phyloP scores from a whole-genome alignment of 2,888 invertebrate species.

The Drosophila neonasuta region DNA sequence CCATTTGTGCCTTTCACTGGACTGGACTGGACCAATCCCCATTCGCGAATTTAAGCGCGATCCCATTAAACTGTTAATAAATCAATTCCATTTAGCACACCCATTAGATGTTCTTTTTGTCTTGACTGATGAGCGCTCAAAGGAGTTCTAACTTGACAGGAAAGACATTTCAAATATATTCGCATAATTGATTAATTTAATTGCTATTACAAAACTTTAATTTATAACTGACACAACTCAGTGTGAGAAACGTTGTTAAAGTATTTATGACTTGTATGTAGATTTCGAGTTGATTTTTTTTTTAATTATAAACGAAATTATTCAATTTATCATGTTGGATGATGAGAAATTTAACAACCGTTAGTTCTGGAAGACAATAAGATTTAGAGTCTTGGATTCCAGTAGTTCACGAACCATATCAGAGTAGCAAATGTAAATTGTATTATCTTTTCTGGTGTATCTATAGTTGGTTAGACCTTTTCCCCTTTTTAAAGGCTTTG shows the following conservation, averaged over 20 bases:
- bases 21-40: conserved; percentile 36
- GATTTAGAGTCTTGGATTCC: background rate
- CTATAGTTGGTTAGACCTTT: background rate
- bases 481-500: background rate
- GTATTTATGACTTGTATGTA: too few species aligned
- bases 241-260: too few species aligned
- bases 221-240: background rate
- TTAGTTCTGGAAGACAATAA: background rate
- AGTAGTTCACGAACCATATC: conserved; percentile 6
- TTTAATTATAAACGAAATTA: background rate
- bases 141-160: background rate
- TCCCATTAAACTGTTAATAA: conserved; percentile 36
- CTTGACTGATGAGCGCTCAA: background rate
- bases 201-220: background rate
- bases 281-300: background rate
- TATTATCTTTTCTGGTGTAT: conserved; percentile 2
- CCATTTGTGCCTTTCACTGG: conserved; percentile 51
- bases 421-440: background rate
- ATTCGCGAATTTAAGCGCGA: conserved; percentile 14
- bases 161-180: background rate
- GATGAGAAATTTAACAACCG: background rate
- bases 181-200: background rate
- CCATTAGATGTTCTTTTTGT: conserved; percentile 6
- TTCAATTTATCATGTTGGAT: background rate
- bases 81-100: conserved; percentile 37